Percentiles rank a stretch among this genome's conserved stretches.
Conservation (phyloP, 2,797 vertebrate species). For the Hoplostethus atlanticus region DNA sequence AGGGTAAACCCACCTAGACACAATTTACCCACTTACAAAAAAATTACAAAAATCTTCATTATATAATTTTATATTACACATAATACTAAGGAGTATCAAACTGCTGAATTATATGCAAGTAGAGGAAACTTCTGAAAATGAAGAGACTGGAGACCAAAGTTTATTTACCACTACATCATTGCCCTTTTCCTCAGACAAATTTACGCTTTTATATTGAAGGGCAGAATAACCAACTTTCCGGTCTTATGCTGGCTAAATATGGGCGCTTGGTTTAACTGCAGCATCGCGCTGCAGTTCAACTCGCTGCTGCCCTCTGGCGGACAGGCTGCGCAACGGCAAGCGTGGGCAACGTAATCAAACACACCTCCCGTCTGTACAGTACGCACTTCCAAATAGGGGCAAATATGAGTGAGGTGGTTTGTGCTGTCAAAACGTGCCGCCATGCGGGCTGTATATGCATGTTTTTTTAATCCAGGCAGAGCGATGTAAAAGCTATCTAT, state of each 20-base stretch:
- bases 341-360: slow-evolving; percentile 48
- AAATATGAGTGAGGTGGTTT: slow-evolving; percentile 72
- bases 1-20: no score
- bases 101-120: no score
- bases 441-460: background rate
- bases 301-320: slow-evolving; percentile 61
- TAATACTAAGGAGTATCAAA: no score
- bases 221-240: no score
- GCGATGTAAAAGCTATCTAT: background rate
- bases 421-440: slow-evolving; percentile 45
- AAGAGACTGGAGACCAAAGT: no score
- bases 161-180: no score
- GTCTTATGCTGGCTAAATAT: fast-evolving
- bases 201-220: background rate
- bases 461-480: background rate
- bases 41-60: no score
- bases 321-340: background rate
- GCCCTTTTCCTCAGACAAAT: no score
- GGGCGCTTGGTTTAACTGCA: slow-evolving; percentile 7
- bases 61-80: no score
- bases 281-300: background rate
- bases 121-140: no score
- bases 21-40: no score
- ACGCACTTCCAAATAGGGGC: slow-evolving; percentile 80
- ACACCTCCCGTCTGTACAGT: slow-evolving; percentile 40